phyloP scores from a whole-genome alignment of 2,113 vertebrate species.

The Daboia siamensis region DNA sequence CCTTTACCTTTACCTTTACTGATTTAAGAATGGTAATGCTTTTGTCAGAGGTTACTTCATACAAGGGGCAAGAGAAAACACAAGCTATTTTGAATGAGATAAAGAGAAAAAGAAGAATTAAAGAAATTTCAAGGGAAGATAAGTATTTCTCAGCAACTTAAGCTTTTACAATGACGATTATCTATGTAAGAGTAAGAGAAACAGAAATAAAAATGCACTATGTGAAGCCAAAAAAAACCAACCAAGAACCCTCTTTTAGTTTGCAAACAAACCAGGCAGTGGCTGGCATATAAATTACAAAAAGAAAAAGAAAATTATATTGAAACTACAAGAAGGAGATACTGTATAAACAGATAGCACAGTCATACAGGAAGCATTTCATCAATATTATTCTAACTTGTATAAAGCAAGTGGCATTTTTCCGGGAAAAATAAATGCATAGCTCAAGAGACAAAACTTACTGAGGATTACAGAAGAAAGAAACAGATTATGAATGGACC shows the following conservation, averaged over 20 bases:
- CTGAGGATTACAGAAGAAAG: background rate
- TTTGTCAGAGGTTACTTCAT: no score
- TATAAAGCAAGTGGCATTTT: background rate
- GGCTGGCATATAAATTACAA: background rate
- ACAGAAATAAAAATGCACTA: background rate
- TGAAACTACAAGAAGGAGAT: background rate
- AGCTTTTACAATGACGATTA: background rate
- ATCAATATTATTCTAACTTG: background rate
- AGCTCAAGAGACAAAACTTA: background rate
- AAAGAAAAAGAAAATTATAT: background rate
- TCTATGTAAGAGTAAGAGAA: background rate
- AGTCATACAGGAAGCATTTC: background rate
- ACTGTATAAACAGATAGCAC: background rate
- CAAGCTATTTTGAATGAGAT: background rate
- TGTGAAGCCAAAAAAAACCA: background rate
- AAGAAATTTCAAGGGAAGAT: background rate
- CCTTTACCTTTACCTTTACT: no score
- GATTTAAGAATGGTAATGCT: no score
- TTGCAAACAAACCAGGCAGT: background rate
- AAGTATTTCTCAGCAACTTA: background rate
- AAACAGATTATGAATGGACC: background rate
- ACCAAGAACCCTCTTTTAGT: background rate
- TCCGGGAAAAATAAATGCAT: background rate
- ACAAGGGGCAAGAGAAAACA: background rate
- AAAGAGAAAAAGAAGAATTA: background rate